phyloP scores from a whole-genome alignment of 1,140 invertebrate species.

The Bombus fervidus region DNA sequence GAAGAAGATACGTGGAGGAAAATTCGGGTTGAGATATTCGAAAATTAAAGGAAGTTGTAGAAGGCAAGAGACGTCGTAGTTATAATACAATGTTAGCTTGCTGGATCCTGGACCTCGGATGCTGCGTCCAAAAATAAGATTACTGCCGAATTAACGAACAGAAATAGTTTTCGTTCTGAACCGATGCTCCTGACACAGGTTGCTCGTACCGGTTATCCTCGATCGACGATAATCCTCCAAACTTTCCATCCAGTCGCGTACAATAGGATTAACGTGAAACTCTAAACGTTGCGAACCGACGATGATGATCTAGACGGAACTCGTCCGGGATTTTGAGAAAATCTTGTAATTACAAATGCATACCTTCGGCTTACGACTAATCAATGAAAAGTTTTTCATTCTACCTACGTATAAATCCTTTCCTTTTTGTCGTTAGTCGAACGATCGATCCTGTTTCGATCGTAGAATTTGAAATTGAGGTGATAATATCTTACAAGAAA shows the following conservation, averaged over 20 bases:
- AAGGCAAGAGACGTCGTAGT: not conserved
- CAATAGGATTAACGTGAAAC: not conserved
- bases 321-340: not conserved
- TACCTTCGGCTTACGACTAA: not conserved
- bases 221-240: constrained; percentile 44
- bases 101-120: constrained; percentile 74
- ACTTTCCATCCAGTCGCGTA: not conserved
- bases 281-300: not conserved
- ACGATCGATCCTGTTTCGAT: not conserved
- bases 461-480: not conserved
- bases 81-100: constrained; percentile 25
- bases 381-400: not conserved
- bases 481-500: not conserved
- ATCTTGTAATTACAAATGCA: no score
- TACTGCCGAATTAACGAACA: constrained; percentile 73
- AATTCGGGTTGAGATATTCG: not conserved
- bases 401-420: not conserved
- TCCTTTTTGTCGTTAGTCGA: not conserved
- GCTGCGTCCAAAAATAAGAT: constrained; percentile 75
- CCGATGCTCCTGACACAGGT: constrained; percentile 65
- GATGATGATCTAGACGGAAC: not conserved
- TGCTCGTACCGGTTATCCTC: constrained; percentile 28
- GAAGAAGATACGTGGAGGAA: not conserved
- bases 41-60: not conserved
- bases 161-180: constrained; percentile 72